A percentile compares a stretch with the other conserved stretches of the same genome.
Evolutionary conservation across 2,113 vertebrate species (phyloP).

Genomic region (Eudyptes chrysolophus): DNA sequence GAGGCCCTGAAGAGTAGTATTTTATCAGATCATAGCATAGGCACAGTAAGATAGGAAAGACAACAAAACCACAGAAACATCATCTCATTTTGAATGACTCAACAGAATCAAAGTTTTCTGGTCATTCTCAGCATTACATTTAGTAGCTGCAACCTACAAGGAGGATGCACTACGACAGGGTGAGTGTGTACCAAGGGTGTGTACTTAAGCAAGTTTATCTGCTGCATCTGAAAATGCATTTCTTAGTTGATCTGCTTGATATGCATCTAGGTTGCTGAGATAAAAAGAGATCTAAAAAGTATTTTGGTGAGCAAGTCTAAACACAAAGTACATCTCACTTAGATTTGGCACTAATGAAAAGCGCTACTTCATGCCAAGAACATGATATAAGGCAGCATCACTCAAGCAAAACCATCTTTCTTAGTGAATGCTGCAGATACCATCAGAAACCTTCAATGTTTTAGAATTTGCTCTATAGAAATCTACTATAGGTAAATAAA

Average conservation of each 20-base stretch:
- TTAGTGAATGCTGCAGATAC: neutral
- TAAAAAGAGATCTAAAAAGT: neutral
- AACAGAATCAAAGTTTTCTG: neutral
- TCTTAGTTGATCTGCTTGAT: neutral
- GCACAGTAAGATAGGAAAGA: neutral
- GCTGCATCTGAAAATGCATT: neutral
- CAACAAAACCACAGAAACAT: neutral
- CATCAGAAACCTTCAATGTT: too few species aligned
- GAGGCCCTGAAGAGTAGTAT: neutral
- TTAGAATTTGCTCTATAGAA: neutral
- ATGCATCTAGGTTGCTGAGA: neutral
- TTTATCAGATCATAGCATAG: neutral
- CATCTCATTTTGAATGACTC: neutral
- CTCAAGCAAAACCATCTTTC: neutral
- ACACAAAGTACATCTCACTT: neutral
- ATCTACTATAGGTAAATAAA: neutral
- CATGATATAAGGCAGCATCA: neutral
- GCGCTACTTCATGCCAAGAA: neutral
- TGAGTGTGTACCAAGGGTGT: neutral
- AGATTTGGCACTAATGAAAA: neutral
- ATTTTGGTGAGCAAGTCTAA: neutral
- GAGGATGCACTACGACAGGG: neutral
- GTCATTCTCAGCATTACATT: neutral
- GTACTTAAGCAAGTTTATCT: neutral
- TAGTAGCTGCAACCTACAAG: neutral